A percentile compares a stretch with the other conserved stretches of the same genome.
Conservation (phyloP, 2,797 vertebrate species). For the Sitta carolinensis region DNA sequence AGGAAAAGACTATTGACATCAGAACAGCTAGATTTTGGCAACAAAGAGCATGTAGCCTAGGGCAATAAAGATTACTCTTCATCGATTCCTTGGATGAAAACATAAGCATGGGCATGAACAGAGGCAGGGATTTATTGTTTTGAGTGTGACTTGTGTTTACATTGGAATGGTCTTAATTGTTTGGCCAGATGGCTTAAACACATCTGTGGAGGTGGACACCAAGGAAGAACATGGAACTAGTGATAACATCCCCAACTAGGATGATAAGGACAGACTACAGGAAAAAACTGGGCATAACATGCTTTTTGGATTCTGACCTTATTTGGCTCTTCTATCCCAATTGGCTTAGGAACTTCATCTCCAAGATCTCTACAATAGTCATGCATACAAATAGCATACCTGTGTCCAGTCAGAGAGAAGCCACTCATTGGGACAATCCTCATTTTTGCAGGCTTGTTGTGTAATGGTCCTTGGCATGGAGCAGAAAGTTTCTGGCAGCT, state of each 20-base stretch:
- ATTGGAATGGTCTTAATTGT: neutral
- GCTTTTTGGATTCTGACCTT: neutral
- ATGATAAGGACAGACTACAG: neutral
- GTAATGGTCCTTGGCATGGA: constrained; percentile 69
- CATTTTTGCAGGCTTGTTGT: constrained; percentile 80
- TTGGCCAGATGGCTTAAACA: neutral
- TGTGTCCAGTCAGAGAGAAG: constrained; percentile 87
- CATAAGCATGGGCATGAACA: neutral
- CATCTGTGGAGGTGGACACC: neutral
- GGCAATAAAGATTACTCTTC: neutral
- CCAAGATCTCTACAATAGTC: neutral
- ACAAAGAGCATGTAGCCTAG: neutral
- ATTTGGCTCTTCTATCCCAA: neutral
- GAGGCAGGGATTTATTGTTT: neutral
- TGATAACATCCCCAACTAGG: neutral
- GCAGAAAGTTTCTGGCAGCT: constrained; percentile 90
- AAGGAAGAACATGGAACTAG: neutral
- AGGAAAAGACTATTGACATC: neutral
- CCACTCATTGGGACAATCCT: constrained; percentile 89
- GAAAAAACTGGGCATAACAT: neutral
- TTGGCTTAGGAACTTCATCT: neutral
- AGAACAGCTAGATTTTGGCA: neutral
- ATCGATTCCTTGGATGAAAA: neutral
- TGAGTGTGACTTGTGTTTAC: neutral
- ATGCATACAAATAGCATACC: constrained; percentile 70